Percentiles rank a stretch among this genome's conserved stretches.
phyloP scores from a whole-genome alignment of 2,888 invertebrate species.

The Drosophila mimica region DNA sequence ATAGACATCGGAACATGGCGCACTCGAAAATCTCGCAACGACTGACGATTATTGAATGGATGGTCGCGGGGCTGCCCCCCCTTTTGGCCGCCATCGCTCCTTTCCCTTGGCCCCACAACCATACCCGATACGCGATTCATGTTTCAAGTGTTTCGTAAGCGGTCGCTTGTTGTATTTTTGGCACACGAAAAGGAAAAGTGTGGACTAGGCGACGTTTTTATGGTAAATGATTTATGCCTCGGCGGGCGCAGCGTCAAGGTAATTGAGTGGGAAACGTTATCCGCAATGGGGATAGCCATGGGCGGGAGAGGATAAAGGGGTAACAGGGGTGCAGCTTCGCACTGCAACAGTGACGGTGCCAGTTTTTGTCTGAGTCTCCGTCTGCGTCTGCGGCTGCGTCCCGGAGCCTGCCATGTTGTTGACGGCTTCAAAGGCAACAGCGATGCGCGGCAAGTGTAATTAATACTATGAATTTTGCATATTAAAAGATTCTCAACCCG shows the following conservation, averaged over 20 bases:
- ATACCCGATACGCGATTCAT: conserved; percentile 55
- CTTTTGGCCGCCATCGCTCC: background rate
- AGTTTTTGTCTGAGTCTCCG: conserved; percentile 9
- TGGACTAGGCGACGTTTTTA: conserved; percentile 78
- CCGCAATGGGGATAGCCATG: conserved; percentile 28
- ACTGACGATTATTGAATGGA: conserved; percentile 74
- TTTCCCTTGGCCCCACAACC: background rate
- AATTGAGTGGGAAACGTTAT: conserved; percentile 77
- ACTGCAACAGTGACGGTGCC: conserved; percentile 17
- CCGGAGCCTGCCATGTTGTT: conserved; percentile 65
- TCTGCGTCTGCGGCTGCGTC: too few relatives aligned
- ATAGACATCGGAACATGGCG: conserved; percentile 73
- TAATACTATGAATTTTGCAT: conserved; percentile 79
- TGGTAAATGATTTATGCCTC: conserved; percentile 77
- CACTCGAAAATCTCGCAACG: conserved; percentile 64
- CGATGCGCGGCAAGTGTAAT: conserved; percentile 76
- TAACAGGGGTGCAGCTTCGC: background rate
- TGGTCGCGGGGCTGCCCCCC: conserved; percentile 2
- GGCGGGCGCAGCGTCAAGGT: conserved; percentile 75
- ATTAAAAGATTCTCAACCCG: conserved; percentile 61
- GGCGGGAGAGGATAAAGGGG: background rate
- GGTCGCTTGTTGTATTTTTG: conserved; percentile 71
- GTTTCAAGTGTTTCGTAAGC: conserved; percentile 76
- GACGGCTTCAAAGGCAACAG: conserved; percentile 74
- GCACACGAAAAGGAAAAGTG: conserved; percentile 78